phyloP scores from a whole-genome alignment of 1,140 invertebrate genomes.

The Megalopta genalis region DNA sequence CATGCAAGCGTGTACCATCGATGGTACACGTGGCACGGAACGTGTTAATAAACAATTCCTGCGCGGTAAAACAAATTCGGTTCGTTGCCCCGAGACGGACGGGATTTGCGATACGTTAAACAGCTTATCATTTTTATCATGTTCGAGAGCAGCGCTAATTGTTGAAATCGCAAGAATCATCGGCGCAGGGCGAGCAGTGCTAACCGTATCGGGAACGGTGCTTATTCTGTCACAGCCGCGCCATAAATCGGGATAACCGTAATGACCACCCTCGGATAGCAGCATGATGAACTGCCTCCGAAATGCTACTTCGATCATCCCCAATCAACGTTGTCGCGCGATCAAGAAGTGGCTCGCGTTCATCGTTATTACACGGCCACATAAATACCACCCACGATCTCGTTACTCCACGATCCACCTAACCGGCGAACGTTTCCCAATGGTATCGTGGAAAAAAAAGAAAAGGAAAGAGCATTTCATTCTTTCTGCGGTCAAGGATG shows the following conservation, averaged over 20 bases:
- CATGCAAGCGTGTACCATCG: no score
- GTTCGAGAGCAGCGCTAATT: no score
- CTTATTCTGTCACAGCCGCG: background rate
- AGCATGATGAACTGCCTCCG: slow-evolving; percentile 13
- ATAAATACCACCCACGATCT: slow-evolving; percentile 66
- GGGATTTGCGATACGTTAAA: no score
- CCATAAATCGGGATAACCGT: slow-evolving; percentile 2
- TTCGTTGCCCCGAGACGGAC: no score
- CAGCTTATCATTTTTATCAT: no score
- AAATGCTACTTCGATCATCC: slow-evolving; percentile 58
- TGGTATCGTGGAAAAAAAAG: slow-evolving; percentile 61
- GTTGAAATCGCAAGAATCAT: no score
- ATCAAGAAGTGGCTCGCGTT: slow-evolving; percentile 56
- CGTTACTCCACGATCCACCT: background rate
- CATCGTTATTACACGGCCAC: slow-evolving; percentile 69
- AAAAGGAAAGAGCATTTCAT: slow-evolving; percentile 47
- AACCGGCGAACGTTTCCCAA: slow-evolving; percentile 25
- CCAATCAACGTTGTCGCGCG: slow-evolving; percentile 72
- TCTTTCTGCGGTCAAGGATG: slow-evolving; percentile 21
- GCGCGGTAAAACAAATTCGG: no score
- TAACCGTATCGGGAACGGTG: no score
- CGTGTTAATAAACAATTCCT: no score
- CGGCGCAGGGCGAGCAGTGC: no score
- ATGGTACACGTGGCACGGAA: no score
- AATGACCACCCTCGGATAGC: background rate